These are phyloP conservation scores for Ophiothrix spiculata DNA, from an alignment of 35 echinoderm and acorn worm species.

Conservation along the genomic window DNA sequence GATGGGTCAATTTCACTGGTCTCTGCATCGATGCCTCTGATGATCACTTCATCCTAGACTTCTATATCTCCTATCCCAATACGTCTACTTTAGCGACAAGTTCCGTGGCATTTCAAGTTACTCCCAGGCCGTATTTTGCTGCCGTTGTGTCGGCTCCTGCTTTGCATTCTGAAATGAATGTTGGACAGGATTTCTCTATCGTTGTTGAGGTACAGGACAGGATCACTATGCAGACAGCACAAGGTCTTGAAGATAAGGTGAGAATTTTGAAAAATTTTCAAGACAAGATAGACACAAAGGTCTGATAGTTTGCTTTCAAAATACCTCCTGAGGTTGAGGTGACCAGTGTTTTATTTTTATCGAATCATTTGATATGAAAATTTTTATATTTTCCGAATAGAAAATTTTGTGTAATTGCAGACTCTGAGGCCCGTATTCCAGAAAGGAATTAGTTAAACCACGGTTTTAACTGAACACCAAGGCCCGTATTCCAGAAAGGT, in stretches of 20 bases:
- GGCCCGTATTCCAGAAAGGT: too few relatives aligned
- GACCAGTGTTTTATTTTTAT: too few relatives aligned
- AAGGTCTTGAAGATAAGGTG: slow-evolving; percentile 37
- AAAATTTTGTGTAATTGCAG: too few relatives aligned
- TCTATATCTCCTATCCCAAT: slow-evolving; percentile 68
- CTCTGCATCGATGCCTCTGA: slow-evolving; percentile 44
- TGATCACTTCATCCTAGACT: slow-evolving; percentile 63
- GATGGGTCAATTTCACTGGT: slow-evolving; percentile 80
- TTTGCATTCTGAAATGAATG: background rate
- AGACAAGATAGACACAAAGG: too few relatives aligned
- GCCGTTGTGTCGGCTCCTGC: slow-evolving; percentile 27
- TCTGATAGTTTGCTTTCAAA: too few relatives aligned
- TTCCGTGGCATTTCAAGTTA: slow-evolving; percentile 58
- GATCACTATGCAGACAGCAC: slow-evolving; percentile 13
- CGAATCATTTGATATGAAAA: too few relatives aligned
- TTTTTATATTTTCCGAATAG: too few relatives aligned
- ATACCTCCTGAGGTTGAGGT: too few relatives aligned
- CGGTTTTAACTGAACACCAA: too few relatives aligned
- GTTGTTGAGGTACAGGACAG: slow-evolving; percentile 52
- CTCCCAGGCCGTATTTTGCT: slow-evolving; percentile 41
- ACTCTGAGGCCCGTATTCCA: too few relatives aligned
- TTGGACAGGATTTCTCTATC: slow-evolving; percentile 45
- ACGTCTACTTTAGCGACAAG: slow-evolving; percentile 42
- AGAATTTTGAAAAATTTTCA: too few relatives aligned
- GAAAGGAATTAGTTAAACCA: too few relatives aligned